These are phyloP conservation scores for Apostichopus japonicus DNA, from an alignment of 35 echinoderm and acorn worm genomes.

Conservation along the genomic window DNA sequence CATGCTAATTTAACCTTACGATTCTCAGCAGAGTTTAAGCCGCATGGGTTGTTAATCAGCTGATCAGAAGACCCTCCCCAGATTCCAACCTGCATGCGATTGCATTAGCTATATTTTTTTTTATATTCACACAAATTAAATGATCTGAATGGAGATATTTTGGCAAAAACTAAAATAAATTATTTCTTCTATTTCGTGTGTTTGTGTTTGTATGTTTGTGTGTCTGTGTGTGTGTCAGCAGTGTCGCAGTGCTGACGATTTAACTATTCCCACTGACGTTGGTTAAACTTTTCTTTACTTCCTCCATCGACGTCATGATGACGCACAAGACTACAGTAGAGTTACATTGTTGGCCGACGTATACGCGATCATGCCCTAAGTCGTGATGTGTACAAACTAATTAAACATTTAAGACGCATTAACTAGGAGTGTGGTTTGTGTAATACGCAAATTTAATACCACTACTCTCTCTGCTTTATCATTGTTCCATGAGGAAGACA, in stretches of 20 bases:
- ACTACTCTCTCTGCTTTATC: not conserved
- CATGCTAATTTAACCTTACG: not conserved
- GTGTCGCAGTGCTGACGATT: slow-evolving; percentile 13
- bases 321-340: slow-evolving; percentile 13
- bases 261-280: slow-evolving; percentile 37
- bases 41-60: not conserved
- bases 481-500: not conserved
- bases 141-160: slow-evolving; percentile 33
- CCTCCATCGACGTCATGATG: slow-evolving; percentile 43
- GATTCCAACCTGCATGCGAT: not conserved
- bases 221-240: not conserved
- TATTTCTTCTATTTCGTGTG: not conserved
- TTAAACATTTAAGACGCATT: slow-evolving; percentile 45
- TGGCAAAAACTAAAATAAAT: not conserved
- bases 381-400: slow-evolving; percentile 47
- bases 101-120: not conserved
- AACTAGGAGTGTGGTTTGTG: slow-evolving; percentile 26
- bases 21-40: not conserved
- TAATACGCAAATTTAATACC: slow-evolving; percentile 14
- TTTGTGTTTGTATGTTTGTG: too few relatives aligned
- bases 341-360: not conserved
- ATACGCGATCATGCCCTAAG: slow-evolving; percentile 11
- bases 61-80: not conserved
- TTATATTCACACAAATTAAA: slow-evolving; percentile 35
- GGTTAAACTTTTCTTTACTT: not conserved